Conservation (phyloP, 1,140 invertebrate species). For the Neoseiulus cucumeris region DNA sequence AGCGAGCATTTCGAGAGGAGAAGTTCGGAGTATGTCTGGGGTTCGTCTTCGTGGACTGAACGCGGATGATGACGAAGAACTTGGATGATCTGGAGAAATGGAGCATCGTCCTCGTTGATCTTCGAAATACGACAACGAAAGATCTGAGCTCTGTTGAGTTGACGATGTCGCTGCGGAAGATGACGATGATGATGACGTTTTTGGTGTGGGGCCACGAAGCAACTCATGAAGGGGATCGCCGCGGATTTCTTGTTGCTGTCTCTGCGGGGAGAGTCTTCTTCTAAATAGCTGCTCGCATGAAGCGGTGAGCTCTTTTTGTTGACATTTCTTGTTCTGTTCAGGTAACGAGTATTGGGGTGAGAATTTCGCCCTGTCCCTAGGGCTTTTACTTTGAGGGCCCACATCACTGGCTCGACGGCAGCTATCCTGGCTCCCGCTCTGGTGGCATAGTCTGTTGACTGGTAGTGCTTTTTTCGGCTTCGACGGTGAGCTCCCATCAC, state of each 20-base stretch:
- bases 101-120: background rate
- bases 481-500: background rate
- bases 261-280: background rate
- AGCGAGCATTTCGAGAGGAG: background rate
- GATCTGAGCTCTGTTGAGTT: no score
- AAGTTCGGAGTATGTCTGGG: background rate
- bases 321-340: background rate
- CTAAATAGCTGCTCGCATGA: conserved; percentile 11
- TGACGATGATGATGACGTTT: no score
- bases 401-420: background rate
- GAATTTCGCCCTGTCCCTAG: conserved; percentile 1
- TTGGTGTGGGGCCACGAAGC: background rate
- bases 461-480: background rate
- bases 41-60: background rate
- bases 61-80: background rate
- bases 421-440: background rate
- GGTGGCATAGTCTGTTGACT: background rate
- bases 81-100: background rate
- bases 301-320: background rate
- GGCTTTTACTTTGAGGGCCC: conserved; percentile 11
- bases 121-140: no score
- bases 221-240: conserved; percentile 1
- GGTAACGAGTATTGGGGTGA: conserved; percentile 11
- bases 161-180: no score
- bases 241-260: background rate